phyloP scores from a whole-genome alignment of 2,797 vertebrate genomes.

The Hipposideros larvatus region DNA sequence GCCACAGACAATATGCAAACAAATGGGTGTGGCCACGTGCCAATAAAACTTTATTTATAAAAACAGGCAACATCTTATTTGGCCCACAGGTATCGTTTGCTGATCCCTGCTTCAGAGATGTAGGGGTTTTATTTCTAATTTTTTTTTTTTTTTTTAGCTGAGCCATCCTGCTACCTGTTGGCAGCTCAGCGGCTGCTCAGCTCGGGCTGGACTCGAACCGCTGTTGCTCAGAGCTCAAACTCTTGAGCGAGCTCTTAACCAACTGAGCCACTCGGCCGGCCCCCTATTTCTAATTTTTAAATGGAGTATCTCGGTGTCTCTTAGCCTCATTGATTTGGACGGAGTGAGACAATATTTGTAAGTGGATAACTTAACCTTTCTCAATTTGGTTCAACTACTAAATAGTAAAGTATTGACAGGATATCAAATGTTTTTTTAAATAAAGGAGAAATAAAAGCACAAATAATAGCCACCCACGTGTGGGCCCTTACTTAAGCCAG shows the following conservation, averaged over 20 bases:
- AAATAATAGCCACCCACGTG: constrained; percentile 13
- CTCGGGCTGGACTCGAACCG: no score
- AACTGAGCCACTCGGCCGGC: no score
- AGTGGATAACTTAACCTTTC: constrained; percentile 64
- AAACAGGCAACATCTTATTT: neutral
- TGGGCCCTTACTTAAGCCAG: constrained; percentile 38
- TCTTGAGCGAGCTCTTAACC: no score
- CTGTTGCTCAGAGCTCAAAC: no score
- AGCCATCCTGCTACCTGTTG: no score
- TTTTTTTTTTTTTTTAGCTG: neutral
- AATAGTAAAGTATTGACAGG: constrained; percentile 69
- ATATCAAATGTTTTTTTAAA: constrained; percentile 17
- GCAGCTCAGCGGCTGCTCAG: no score
- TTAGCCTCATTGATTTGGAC: constrained; percentile 18
- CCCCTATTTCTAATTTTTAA: neutral
- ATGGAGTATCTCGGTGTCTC: neutral
- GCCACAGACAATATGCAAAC: neutral
- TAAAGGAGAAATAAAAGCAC: constrained; percentile 38
- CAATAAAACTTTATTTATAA: constrained; percentile 13
- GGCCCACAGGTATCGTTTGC: neutral
- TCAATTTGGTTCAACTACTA: constrained; percentile 73
- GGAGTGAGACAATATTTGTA: constrained; percentile 66
- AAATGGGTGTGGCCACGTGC: neutral
- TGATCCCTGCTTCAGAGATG: neutral
- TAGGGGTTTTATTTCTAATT: neutral